These are phyloP conservation scores for Synergus itoensis DNA, from an alignment of 2,888 invertebrate genomes.

Conservation along the genomic window DNA sequence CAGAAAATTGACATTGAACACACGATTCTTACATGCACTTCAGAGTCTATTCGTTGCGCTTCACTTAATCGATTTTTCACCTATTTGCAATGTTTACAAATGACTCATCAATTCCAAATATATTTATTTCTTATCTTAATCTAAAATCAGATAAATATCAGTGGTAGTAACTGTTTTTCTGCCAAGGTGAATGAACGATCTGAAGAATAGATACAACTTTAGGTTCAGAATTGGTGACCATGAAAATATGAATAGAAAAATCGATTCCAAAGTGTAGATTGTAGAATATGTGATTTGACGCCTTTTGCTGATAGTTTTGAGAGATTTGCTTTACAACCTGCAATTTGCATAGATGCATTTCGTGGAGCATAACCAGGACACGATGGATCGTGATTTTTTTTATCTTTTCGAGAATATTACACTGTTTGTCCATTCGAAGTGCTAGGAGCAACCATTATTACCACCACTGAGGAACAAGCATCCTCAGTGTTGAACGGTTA, in stretches of 20 bases:
- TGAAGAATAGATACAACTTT: not conserved
- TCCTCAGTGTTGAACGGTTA: constrained; percentile 47
- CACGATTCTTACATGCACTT: not conserved
- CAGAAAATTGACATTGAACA: constrained; percentile 40
- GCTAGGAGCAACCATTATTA: constrained; percentile 25
- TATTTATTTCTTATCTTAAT: not conserved
- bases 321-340: constrained; percentile 3
- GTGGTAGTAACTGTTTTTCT: not conserved
- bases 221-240: not conserved
- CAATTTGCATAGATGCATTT: constrained; percentile 8
- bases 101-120: constrained; percentile 1
- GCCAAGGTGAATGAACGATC: not conserved
- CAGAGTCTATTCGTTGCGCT: not conserved
- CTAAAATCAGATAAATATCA: not conserved
- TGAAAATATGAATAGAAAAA: not conserved
- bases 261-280: not conserved
- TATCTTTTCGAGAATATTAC: constrained; percentile 30
- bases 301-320: not conserved
- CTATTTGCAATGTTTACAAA: constrained; percentile 6
- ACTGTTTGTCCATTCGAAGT: constrained; percentile 36
- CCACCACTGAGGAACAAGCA: constrained; percentile 9
- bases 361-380: not conserved
- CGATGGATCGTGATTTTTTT: not conserved
- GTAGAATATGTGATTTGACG: not conserved
- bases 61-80: constrained; percentile 30